Base-by-base conservation (phyloP, 2,888 invertebrate species). In the Pteria penguin region DNA sequence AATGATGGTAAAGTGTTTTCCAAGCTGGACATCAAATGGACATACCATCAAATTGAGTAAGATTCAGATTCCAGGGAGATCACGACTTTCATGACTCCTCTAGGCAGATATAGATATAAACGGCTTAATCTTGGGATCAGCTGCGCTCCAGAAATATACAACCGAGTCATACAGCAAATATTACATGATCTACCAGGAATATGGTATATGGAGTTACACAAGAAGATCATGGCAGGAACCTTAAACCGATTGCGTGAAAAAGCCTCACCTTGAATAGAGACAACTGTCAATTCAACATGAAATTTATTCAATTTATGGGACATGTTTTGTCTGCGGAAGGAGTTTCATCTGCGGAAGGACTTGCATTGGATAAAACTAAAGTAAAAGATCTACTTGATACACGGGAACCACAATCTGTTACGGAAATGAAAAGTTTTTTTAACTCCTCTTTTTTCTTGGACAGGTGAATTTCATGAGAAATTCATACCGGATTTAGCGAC, bases 11-110 rank as follows among this genome's bases (percentile, higher is more conserved):
- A 65, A 58, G 62, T 80, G 1, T 82, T 79, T 55, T 75, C 65
- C 61, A 84, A 82, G 36, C 11, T 84, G 11, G 84, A 83, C 57
- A 61, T 82, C 1, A 82, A 80, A 27, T 68, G 68, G 26, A 79
- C 76, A 11, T 84, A 75, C 67, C 81, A 83, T 26, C 81, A 83
- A 45, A 70, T 79, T 24, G 82, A 82, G 65, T 55, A 82, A 4
- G 70, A 65, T n/a, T 78, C 81, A 31, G 67, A 72, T 18, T 83
- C 81, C 24, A 54, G 81, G 8, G 73, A 71, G 22, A 83, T 84
- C 22, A 82, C 84, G 27, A 83, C 83, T 22, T 84, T 84, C 62
- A 73, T 75, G 18, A 81, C 82, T 31, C 76, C 82, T 45, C 60
- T 26, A 45, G 79, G 76, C 22, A 67, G 82, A 4, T 82, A 63